Evolutionary conservation across 2,888 invertebrate genomes (phyloP).

Genomic region (Drosophila subsilvestris): DNA sequence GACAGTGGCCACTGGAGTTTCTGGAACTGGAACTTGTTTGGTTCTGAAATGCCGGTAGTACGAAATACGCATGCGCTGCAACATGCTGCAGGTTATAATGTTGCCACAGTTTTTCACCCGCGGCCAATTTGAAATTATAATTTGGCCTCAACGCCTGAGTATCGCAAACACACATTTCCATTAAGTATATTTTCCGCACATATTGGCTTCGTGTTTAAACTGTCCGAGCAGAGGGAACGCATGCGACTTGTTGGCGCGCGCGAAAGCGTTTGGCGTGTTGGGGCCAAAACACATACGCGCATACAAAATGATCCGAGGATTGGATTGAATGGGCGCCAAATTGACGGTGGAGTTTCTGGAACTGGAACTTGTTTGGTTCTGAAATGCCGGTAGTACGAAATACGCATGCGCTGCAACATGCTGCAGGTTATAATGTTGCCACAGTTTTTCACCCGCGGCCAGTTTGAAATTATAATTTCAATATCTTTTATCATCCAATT

Average conservation of each 20-base stretch:
- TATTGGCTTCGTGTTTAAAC: constrained; percentile 33
- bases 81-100: constrained; percentile 9
- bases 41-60: constrained; percentile 55
- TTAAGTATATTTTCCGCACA: constrained; percentile 4
- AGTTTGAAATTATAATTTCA: neutral
- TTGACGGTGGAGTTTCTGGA: neutral
- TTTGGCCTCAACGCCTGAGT: constrained; percentile 59
- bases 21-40: constrained; percentile 19
- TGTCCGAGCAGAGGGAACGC: constrained; percentile 59
- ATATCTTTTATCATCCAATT: neutral
- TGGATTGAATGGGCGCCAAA: constrained; percentile 30
- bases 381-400: constrained; percentile 53
- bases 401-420: constrained; percentile 56
- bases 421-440: constrained; percentile 13
- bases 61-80: constrained; percentile 54
- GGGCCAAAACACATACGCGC: constrained; percentile 32
- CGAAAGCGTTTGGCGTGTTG: constrained; percentile 47
- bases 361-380: constrained; percentile 20
- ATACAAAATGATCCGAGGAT: constrained; percentile 32
- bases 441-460: neutral
- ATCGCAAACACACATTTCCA: constrained; percentile 41
- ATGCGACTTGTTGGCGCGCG: constrained; percentile 76
- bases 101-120: neutral
- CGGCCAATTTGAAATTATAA: neutral
- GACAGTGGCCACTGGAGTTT: too few relatives aligned